A percentile compares a stretch with the other conserved stretches of the same genome.
phyloP scores from a whole-genome alignment of 2,888 invertebrate species.

The Megaustenia siamemsis region DNA sequence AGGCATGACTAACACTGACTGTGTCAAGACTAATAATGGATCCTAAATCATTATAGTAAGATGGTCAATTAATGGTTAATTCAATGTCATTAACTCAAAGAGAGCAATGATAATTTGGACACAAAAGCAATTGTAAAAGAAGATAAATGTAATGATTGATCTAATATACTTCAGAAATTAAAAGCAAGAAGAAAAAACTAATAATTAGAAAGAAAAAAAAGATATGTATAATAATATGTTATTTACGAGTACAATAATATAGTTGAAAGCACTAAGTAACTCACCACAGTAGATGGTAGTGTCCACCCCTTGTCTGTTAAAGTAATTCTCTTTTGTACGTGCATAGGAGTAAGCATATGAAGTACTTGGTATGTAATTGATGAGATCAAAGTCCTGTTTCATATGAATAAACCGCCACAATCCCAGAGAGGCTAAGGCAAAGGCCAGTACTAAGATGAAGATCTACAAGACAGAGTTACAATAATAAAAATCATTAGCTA shows the following conservation, averaged over 20 bases:
- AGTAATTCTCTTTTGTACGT: constrained; percentile 62
- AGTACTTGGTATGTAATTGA: constrained; percentile 88
- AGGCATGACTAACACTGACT: too few species aligned
- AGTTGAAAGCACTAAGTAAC: constrained; percentile 37
- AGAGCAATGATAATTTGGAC: too few species aligned
- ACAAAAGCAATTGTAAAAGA: too few species aligned
- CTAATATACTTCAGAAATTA: too few species aligned
- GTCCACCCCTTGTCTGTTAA: constrained; percentile 63
- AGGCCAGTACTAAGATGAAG: constrained; percentile 82
- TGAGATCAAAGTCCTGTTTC: constrained; percentile 89
- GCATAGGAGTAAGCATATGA: constrained; percentile 83
- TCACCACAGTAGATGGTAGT: constrained; percentile 70
- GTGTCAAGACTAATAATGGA: too few species aligned
- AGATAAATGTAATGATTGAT: too few species aligned
- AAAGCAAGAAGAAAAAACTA: too few species aligned
- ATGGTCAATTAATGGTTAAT: too few species aligned
- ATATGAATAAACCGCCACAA: constrained; percentile 84
- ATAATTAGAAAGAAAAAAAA: too few species aligned
- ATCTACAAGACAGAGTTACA: constrained; percentile 8
- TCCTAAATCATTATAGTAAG: too few species aligned
- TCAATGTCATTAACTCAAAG: too few species aligned
- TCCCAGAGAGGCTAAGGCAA: constrained; percentile 84
- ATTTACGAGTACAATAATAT: background rate
- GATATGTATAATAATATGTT: background rate
- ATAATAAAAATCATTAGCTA: background rate